phyloP scores from a whole-genome alignment of 2,113 vertebrate species.

The Larimichthys crocea region DNA sequence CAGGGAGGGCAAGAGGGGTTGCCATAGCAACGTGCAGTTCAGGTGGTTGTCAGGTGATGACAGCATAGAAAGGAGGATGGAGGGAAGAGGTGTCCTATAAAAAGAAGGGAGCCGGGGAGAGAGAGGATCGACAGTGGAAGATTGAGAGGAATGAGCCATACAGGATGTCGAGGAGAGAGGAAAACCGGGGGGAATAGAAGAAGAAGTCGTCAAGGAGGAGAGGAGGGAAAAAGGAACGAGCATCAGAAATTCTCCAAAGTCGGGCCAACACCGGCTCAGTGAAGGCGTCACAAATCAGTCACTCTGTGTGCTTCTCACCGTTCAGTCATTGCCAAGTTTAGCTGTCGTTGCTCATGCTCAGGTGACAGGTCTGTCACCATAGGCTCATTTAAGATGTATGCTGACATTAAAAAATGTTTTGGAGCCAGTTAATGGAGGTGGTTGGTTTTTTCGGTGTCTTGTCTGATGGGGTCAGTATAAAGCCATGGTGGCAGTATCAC shows the following conservation, averaged over 20 bases:
- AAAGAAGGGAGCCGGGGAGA: not conserved
- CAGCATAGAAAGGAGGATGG: slow-evolving; percentile 37
- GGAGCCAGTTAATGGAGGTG: not conserved
- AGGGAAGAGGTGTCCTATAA: slow-evolving; percentile 15
- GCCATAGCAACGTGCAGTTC: slow-evolving; percentile 64
- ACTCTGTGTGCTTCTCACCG: slow-evolving; percentile 18
- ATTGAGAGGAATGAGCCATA: not conserved
- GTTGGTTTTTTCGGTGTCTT: not conserved
- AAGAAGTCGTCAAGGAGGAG: not conserved
- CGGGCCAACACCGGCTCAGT: slow-evolving; percentile 13
- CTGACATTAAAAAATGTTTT: slow-evolving; percentile 5
- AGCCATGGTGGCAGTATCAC: not conserved
- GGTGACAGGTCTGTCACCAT: slow-evolving; percentile 29
- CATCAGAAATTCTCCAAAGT: slow-evolving; percentile 8
- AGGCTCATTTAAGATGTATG: slow-evolving; percentile 8
- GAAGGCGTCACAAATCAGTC: slow-evolving; percentile 45
- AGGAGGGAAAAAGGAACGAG: slow-evolving; percentile 2
- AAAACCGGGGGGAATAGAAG: not conserved
- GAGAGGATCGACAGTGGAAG: not conserved
- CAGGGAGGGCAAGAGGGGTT: slow-evolving; percentile 63
- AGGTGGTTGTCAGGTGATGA: slow-evolving; percentile 69
- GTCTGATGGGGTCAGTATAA: not conserved
- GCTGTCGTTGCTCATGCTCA: slow-evolving; percentile 25
- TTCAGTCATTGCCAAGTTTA: slow-evolving; percentile 37
- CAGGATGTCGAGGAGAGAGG: not conserved